Base-by-base conservation (phyloP, 2,888 invertebrate species). In the Ellobium chinense region DNA sequence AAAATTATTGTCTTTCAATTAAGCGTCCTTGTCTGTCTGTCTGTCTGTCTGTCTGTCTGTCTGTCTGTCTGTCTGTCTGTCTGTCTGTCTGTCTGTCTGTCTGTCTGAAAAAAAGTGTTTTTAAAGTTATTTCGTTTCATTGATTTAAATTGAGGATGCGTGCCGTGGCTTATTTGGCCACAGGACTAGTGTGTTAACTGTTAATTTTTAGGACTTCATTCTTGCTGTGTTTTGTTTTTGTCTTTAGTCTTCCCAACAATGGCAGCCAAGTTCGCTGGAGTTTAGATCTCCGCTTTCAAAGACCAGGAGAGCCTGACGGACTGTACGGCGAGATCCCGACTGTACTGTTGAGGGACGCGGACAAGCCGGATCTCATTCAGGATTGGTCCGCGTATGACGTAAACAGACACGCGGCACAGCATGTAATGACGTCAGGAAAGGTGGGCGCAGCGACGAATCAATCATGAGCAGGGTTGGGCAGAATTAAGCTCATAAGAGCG, bases 231-330 rank as follows among this genome's bases (percentile, higher is more conserved):
- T n/a, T n/a, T n/a, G n/a, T n/a, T n/a, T n/a, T n/a, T n/a, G n/a
- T n/a, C n/a, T n/a, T n/a, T n/a, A 91, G 91, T 80, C 80, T 91
- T 36, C 85, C 87, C 37, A 91, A 91, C 82, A 56, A 85, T 34
- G 86, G 89, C 14, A 84, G 88, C 7, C 81, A 85, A 31, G 89
- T 89, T 24, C 86, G 92, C 31, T 92, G 92, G 92, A 91, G 91
- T 75, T 69, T 92, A 18, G 92, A 92, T 78, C 85, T 92, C 5
- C 87, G 92, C 1, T 91, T 91, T 90, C 91, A 91, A 79, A 84
- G 86, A n/a, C 87, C 90, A 2, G 83, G 84, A 62, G 78, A 86
- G 27, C 88, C 91, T 0, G 85, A 82, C 65, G 92, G 91, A n/a
- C 90, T 91, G 73, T 90, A 87, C 65, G 89, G 87, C 14, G 78